phyloP scores from a whole-genome alignment of 2,797 vertebrate genomes.

The Pangasius macronema region DNA sequence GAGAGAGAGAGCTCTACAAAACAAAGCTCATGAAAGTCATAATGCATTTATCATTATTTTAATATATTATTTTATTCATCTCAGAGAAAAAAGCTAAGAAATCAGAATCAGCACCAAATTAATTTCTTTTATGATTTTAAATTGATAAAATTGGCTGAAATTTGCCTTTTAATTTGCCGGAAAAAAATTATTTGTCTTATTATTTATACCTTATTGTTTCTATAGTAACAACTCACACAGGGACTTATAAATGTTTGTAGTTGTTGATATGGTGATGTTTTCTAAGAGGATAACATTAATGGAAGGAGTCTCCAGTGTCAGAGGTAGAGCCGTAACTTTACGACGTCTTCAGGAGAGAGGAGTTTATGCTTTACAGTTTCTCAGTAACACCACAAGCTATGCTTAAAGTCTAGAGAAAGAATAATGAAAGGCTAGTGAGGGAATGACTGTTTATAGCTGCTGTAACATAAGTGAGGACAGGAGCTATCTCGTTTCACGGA shows the following conservation, averaged over 20 bases:
- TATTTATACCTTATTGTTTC: neutral
- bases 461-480: neutral
- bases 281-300: neutral
- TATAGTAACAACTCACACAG: neutral
- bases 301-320: neutral
- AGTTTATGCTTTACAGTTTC: too few relatives aligned
- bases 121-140: too few relatives aligned
- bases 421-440: too few relatives aligned
- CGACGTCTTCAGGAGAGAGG: too few relatives aligned
- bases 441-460: neutral
- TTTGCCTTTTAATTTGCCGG: too few relatives aligned
- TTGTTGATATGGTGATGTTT: neutral
- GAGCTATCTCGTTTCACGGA: too few relatives aligned
- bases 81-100: too few relatives aligned
- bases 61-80: neutral
- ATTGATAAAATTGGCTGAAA: neutral
- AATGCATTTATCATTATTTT: neutral
- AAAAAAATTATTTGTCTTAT: too few relatives aligned
- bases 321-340: neutral
- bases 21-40: neutral
- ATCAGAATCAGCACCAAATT: too few relatives aligned
- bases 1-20: constrained; percentile 4
- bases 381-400: too few relatives aligned
- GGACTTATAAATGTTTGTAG: neutral
- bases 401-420: too few relatives aligned